Conservation (phyloP, 2,797 vertebrate species). For the Todus mexicanus region DNA sequence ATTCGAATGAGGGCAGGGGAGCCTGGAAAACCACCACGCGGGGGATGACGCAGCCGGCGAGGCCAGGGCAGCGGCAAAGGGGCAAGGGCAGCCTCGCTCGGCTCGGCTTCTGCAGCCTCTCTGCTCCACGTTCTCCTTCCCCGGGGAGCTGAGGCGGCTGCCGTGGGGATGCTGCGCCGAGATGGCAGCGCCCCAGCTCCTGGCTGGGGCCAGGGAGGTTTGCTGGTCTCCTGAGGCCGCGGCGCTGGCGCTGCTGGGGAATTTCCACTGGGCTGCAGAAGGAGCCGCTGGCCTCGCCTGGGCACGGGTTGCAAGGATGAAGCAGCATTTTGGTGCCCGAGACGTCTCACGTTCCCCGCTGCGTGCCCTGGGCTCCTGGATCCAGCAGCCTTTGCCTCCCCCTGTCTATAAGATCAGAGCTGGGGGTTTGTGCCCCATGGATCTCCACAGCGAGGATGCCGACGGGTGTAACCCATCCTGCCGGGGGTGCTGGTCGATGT, state of each 20-base stretch:
- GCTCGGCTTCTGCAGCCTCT: not conserved
- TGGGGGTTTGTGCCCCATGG: fast-evolving
- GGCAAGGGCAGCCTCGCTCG: not conserved
- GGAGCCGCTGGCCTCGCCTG: not conserved
- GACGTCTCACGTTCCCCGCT: not conserved
- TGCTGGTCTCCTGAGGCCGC: not conserved
- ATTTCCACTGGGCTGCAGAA: not conserved
- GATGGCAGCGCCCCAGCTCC: not conserved
- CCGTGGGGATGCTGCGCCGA: fast-evolving
- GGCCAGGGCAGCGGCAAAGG: not conserved
- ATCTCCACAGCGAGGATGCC: fast-evolving
- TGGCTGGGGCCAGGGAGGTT: not conserved
- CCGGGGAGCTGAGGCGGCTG: not conserved
- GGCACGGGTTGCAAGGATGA: not conserved
- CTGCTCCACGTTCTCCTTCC: not conserved
- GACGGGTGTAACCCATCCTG: fast-evolving
- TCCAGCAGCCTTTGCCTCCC: not conserved
- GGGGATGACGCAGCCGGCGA: not conserved
- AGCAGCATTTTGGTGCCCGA: fast-evolving
- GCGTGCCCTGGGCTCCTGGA: fast-evolving
- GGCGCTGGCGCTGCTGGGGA: not conserved
- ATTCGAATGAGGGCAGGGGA: not conserved
- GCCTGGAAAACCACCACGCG: not conserved
- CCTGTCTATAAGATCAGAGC: fast-evolving
- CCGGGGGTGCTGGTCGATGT: fast-evolving